Evolutionary conservation across 2,113 vertebrate genomes (phyloP), one percentile per base, ranked within the genome.

Genomic region (Sander lucioperca): DNA sequence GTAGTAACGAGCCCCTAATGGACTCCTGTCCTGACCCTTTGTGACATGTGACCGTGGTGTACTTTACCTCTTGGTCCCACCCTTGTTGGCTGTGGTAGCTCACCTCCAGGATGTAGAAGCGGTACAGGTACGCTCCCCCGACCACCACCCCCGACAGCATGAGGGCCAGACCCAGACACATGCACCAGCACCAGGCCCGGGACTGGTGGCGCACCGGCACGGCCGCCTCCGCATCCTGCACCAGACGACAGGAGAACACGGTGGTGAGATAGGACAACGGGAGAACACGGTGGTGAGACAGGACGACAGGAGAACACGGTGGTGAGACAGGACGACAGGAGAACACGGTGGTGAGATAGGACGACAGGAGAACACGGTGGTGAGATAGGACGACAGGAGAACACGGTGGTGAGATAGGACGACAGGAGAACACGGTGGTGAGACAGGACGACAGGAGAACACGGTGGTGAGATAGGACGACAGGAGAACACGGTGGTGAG

Each of bases 161-260:
- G 71, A 99, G 97, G 47, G 97, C 97, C 72, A 99, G 65, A 33
- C 98, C 98, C 53, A 99, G 96, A 82, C 96, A 99, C 96, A 99
- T 97, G 92, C 97, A 99, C 97, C 97, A 99, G 88, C 97, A 98
- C 97, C 97, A 99, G 71, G 97, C 95, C 68, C 95, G 95, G 70
- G 97, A 97, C 67, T 96, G 94, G 6, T 75, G 96, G 64, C 90
- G 95, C 61, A 96, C 85, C 10, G 92, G 93, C 48, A 97, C 90
- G 0, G 93, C 95, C 7, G 95, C 96, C 75, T 97, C 97, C 0
- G 95, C 93, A 86, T 98, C 97, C 98, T 99, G 88, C 15, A 23
- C 51, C 23, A 69, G 11, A 47, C 27, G 51, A 68, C 33, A 25
- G 39, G 23, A 18, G 21, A 65, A 27, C 1, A 54, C 0, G 25